These are phyloP conservation scores for Sebastes baramenuke DNA, from an alignment of 2,797 vertebrate genomes.

Conservation along the genomic window DNA sequence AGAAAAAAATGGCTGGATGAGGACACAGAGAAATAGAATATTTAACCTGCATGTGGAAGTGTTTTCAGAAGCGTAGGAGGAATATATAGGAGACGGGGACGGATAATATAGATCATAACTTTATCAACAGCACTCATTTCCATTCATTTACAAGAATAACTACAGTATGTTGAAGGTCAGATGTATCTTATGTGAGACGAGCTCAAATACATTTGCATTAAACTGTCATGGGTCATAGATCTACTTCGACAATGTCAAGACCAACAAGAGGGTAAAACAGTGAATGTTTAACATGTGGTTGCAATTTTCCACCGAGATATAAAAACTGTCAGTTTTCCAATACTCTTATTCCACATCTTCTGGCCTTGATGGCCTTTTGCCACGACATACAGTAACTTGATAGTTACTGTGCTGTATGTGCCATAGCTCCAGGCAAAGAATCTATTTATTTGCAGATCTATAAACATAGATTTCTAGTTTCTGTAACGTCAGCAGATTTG, in stretches of 20 bases:
- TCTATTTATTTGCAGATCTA: conserved; percentile 45
- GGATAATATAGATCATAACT: not conserved
- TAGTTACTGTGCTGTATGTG: not conserved
- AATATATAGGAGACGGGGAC: not conserved
- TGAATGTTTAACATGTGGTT: not conserved
- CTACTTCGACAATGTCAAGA: not conserved
- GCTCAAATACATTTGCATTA: not conserved
- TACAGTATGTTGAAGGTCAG: not conserved
- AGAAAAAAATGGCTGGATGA: not conserved
- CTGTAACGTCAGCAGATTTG: conserved; percentile 24
- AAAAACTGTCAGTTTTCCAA: not conserved
- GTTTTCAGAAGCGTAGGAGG: not conserved
- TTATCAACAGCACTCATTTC: not conserved
- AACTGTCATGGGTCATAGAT: not conserved
- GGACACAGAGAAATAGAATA: not conserved
- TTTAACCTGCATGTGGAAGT: not conserved
- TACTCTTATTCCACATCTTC: not conserved
- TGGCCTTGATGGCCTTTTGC: not conserved
- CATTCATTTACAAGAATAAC: not conserved
- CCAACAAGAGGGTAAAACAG: not conserved
- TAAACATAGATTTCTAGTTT: conserved; percentile 36
- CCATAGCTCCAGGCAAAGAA: conserved; percentile 10
- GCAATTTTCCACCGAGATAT: not conserved
- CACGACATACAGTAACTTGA: not conserved
- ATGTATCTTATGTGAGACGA: not conserved